Evolutionary conservation across 2,797 vertebrate genomes (phyloP).

Genomic region (Trachops cirrhosus): DNA sequence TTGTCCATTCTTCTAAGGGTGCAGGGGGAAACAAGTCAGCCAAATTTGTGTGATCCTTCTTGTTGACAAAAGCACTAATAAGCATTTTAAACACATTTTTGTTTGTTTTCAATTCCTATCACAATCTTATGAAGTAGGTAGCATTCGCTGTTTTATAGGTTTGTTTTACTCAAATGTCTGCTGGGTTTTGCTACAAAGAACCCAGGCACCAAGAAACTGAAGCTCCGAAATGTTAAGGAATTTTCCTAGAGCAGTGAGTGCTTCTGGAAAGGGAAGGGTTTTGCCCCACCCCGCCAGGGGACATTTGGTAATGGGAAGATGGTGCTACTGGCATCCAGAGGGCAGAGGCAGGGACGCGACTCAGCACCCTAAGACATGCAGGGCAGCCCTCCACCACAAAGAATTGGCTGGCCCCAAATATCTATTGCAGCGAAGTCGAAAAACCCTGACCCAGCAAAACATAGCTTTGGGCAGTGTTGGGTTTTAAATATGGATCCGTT

Average conservation of each 20-base stretch:
- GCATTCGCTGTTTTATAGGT: neutral
- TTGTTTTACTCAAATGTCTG: neutral
- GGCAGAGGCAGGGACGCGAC: neutral
- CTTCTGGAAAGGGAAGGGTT: neutral
- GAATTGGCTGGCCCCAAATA: neutral
- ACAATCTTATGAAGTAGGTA: neutral
- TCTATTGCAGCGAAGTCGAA: neutral
- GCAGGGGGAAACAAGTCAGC: neutral
- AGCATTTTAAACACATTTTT: neutral
- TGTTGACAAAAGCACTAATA: neutral
- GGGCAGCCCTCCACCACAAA: neutral
- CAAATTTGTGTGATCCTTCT: neutral
- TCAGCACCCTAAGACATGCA: accelerated
- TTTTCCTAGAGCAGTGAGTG: neutral
- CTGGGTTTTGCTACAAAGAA: neutral
- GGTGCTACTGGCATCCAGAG: too few species aligned
- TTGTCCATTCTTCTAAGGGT: too few species aligned
- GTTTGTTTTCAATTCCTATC: neutral
- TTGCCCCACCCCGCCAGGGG: accelerated
- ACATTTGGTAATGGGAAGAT: neutral
- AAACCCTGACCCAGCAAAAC: neutral
- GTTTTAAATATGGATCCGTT: neutral
- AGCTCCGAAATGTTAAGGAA: neutral
- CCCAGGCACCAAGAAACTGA: neutral
- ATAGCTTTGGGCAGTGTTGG: neutral